Evolutionary conservation across 2,113 vertebrate genomes (phyloP).

Genomic region (Hippopotamus amphibius): DNA sequence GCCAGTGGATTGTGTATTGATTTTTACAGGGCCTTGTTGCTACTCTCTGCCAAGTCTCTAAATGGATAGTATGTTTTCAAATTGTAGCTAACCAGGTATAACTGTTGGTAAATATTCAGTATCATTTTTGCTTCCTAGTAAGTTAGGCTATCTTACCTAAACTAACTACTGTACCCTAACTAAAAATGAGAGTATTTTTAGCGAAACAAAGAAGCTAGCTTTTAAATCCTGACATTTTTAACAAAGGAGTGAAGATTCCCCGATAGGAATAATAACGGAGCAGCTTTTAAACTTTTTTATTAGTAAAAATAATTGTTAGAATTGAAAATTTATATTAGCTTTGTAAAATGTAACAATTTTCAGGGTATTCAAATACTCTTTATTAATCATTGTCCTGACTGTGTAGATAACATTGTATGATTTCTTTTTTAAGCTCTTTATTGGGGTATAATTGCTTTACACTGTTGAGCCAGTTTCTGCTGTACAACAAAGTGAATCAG

Average conservation of each 20-base stretch:
- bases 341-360: neutral
- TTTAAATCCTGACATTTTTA: constrained; percentile 34
- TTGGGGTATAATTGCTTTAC: no score
- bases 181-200: neutral
- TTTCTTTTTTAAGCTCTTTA: no score
- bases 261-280: neutral
- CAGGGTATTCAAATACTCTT: neutral
- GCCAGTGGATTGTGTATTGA: neutral
- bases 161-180: neutral
- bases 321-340: neutral
- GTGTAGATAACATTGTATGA: neutral
- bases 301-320: neutral
- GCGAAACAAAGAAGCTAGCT: neutral
- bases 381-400: constrained; percentile 1
- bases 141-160: neutral
- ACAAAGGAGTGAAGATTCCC: neutral
- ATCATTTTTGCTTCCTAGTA: neutral
- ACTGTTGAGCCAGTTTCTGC: no score
- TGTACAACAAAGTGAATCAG: no score
- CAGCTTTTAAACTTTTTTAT: neutral
- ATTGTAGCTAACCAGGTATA: constrained; percentile 23
- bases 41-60: neutral
- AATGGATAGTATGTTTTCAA: neutral
- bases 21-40: neutral
- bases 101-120: neutral